A percentile compares a stretch with the other conserved stretches of the same genome.
phyloP scores from a whole-genome alignment of 2,797 vertebrate species.

The Chrosomus eos region DNA sequence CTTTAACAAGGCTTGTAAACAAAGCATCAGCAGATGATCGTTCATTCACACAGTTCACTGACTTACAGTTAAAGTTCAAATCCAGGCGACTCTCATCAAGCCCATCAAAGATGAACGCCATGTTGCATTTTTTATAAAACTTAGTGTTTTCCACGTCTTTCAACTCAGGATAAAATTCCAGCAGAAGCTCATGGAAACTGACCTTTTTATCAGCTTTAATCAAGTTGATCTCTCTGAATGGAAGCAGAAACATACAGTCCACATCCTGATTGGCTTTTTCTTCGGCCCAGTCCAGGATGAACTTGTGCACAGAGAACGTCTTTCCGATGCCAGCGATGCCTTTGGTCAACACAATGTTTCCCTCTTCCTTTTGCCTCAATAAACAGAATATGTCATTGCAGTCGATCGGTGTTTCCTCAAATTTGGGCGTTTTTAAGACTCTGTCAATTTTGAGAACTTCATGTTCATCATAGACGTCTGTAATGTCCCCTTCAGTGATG shows the following conservation, averaged over 20 bases:
- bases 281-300: slow-evolving; percentile 46
- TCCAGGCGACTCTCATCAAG: slow-evolving; percentile 54
- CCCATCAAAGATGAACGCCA: slow-evolving; percentile 59
- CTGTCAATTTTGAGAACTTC: slow-evolving; percentile 42
- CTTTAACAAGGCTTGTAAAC: slow-evolving; percentile 49
- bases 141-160: not conserved
- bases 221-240: slow-evolving; percentile 46
- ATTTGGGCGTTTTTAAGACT: not conserved
- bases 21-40: slow-evolving; percentile 41
- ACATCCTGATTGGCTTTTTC: slow-evolving; percentile 37
- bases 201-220: not conserved
- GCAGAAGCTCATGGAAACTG: slow-evolving; percentile 36
- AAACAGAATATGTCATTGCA: slow-evolving; percentile 43
- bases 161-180: slow-evolving; percentile 38
- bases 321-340: slow-evolving; percentile 48
- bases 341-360: slow-evolving; percentile 36
- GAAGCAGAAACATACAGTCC: slow-evolving; percentile 47
- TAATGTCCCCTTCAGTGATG: slow-evolving; percentile 50
- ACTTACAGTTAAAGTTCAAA: slow-evolving; percentile 45
- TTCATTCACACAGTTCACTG: not conserved
- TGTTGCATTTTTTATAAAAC: slow-evolving; percentile 10
- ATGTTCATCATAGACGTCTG: slow-evolving; percentile 34
- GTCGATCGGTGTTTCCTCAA: slow-evolving; percentile 32
- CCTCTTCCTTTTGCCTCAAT: not conserved
- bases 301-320: slow-evolving; percentile 48